Evolutionary conservation across 2,888 invertebrate genomes (phyloP).

Genomic region (Caenorhabditis afra): DNA sequence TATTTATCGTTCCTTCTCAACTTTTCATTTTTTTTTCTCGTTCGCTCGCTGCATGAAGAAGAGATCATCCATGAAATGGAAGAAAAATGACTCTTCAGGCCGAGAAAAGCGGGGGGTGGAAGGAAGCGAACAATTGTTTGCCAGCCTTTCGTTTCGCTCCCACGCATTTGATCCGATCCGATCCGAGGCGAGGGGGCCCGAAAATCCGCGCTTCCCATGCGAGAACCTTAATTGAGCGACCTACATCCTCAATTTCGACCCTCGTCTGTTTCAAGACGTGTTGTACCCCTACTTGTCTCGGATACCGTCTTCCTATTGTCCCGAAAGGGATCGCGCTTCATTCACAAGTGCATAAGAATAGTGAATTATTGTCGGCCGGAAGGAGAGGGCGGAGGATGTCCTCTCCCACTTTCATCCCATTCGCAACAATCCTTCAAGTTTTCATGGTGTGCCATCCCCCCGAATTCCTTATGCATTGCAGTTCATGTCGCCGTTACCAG

Average conservation of each 20-base stretch:
- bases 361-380: constrained; percentile 53
- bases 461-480: constrained; percentile 1
- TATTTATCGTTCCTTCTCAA: constrained; percentile 41
- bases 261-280: constrained; percentile 43
- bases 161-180: constrained; percentile 16
- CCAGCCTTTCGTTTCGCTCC: constrained; percentile 2
- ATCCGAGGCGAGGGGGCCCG: not conserved
- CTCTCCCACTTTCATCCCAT: constrained; percentile 4
- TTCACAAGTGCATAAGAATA: constrained; percentile 60
- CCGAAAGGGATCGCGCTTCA: constrained; percentile 41
- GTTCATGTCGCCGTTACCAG: no score
- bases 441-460: no score
- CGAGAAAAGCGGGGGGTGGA: no score
- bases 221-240: constrained; percentile 43
- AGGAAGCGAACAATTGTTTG: constrained; percentile 37
- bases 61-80: constrained; percentile 41
- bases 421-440: constrained; percentile 33
- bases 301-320: constrained; percentile 38
- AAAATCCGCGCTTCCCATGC: constrained; percentile 21
- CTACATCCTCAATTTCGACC: constrained; percentile 42
- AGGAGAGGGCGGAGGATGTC: constrained; percentile 9
- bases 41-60: constrained; percentile 15
- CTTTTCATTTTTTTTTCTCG: constrained; percentile 16
- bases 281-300: constrained; percentile 11
- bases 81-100: constrained; percentile 30